Evolutionary conservation across 2,797 vertebrate genomes (phyloP).

Genomic region (Knipowitschia caucasica): DNA sequence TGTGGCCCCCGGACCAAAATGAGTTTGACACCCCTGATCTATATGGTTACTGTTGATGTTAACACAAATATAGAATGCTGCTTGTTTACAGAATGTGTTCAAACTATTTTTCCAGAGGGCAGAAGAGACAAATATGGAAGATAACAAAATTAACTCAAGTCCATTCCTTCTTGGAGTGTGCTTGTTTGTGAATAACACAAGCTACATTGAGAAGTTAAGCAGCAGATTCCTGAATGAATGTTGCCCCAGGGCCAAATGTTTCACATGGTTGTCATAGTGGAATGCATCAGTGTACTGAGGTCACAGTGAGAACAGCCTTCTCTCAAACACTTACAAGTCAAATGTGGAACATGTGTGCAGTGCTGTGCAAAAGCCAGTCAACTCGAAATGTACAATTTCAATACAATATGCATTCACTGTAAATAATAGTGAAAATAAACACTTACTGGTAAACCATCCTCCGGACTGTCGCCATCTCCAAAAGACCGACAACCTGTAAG

Average conservation of each 20-base stretch:
- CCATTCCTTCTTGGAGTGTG: background rate
- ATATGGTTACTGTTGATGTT: no score
- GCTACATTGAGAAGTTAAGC: slow-evolving; percentile 12
- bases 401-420: background rate
- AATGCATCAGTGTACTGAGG: background rate
- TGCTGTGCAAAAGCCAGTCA: slow-evolving; percentile 12
- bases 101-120: no score
- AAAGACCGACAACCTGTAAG: slow-evolving; percentile 82
- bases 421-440: background rate
- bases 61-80: no score
- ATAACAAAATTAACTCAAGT: no score
- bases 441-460: slow-evolving; percentile 90
- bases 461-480: slow-evolving; percentile 82
- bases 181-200: background rate
- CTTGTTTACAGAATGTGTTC: no score
- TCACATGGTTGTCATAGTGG: slow-evolving; percentile 5
- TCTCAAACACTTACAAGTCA: slow-evolving; percentile 34
- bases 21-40: no score
- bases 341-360: slow-evolving; percentile 40
- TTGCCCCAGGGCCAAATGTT: slow-evolving; percentile 11
- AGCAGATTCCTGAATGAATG: slow-evolving; percentile 14
- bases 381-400: background rate
- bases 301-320: slow-evolving; percentile 15
- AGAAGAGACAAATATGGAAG: no score
- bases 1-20: no score